Conservation (phyloP, 2,888 invertebrate species). For the Oxytorus armatus region DNA sequence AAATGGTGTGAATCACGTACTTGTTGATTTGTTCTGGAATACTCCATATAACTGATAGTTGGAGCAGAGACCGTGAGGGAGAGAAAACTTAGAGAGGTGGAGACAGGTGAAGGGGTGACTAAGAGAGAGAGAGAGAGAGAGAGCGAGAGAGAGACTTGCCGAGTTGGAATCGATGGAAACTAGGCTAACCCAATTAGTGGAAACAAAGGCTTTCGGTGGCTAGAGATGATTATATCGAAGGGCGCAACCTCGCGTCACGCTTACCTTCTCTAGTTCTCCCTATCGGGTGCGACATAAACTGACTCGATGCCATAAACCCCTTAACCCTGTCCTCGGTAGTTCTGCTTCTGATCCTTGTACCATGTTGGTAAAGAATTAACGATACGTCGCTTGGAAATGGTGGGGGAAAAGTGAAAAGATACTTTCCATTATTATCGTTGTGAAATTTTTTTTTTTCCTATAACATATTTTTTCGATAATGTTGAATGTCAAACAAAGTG, state of each 20-base stretch:
- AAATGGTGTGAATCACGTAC: background rate
- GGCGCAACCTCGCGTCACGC: conserved; percentile 54
- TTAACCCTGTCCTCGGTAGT: conserved; percentile 11
- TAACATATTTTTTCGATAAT: too few species aligned
- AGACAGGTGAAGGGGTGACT: conserved; percentile 24
- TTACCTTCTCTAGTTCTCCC: conserved; percentile 9
- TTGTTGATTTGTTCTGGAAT: conserved; percentile 16
- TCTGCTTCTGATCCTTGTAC: conserved; percentile 5
- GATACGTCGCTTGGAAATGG: too few species aligned
- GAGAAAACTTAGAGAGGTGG: conserved; percentile 15
- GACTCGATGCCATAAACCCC: conserved; percentile 48
- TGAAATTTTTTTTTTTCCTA: too few species aligned
- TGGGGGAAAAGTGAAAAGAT: too few species aligned
- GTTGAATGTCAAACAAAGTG: too few species aligned
- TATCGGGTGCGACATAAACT: conserved; percentile 1
- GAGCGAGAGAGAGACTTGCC: conserved; percentile 45
- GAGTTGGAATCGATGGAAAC: conserved; percentile 78
- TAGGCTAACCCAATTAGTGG: conserved; percentile 80
- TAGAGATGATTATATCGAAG: conserved; percentile 72
- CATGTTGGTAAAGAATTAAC: background rate
- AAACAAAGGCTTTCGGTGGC: conserved; percentile 77
- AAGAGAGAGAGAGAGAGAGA: conserved; percentile 33
- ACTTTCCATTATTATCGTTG: too few species aligned
- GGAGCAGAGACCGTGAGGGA: background rate
- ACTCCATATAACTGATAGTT: conserved; percentile 12